A percentile compares a stretch with the other conserved stretches of the same genome.
These are phyloP conservation scores for Trachelus iudaicus DNA, from an alignment of 2,888 invertebrate genomes.

Conservation along the genomic window DNA sequence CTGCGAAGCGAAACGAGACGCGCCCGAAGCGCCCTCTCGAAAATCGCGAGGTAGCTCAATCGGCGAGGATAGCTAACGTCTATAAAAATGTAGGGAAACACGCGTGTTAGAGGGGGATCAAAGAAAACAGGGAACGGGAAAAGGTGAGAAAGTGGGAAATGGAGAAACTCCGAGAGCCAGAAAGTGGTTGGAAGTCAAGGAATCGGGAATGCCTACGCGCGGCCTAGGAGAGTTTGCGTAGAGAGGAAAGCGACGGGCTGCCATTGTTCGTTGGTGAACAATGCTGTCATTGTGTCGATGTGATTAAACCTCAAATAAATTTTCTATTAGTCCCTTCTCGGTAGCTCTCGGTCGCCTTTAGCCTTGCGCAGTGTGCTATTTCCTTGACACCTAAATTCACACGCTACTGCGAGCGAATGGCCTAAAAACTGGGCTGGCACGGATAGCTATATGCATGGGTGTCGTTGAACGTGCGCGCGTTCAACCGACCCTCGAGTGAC, in stretches of 20 bases:
- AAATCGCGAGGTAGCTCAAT: too few relatives aligned
- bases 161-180: slow-evolving; percentile 25
- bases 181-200: slow-evolving; percentile 35
- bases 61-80: too few relatives aligned
- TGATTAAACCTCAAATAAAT: slow-evolving; percentile 57
- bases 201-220: slow-evolving; percentile 15
- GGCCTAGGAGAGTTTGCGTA: slow-evolving; percentile 18
- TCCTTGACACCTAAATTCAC: neutral
- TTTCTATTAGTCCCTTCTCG: slow-evolving; percentile 37
- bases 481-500: too few relatives aligned
- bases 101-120: slow-evolving; percentile 6
- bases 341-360: too few relatives aligned
- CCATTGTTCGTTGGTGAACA: slow-evolving; percentile 49
- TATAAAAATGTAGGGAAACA: too few relatives aligned
- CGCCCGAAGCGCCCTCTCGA: too few relatives aligned
- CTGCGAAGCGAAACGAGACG: too few relatives aligned
- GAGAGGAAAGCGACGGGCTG: too few relatives aligned
- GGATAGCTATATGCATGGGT: neutral
- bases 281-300: slow-evolving; percentile 54
- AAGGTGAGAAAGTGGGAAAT: slow-evolving; percentile 17
- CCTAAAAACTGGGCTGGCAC: slow-evolving; percentile 11
- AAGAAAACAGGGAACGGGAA: slow-evolving; percentile 17
- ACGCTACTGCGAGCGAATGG: neutral
- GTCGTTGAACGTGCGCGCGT: too few relatives aligned
- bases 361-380: too few relatives aligned